phyloP scores from a whole-genome alignment of 1,140 invertebrate species.

The Aphelenchoides besseyi region DNA sequence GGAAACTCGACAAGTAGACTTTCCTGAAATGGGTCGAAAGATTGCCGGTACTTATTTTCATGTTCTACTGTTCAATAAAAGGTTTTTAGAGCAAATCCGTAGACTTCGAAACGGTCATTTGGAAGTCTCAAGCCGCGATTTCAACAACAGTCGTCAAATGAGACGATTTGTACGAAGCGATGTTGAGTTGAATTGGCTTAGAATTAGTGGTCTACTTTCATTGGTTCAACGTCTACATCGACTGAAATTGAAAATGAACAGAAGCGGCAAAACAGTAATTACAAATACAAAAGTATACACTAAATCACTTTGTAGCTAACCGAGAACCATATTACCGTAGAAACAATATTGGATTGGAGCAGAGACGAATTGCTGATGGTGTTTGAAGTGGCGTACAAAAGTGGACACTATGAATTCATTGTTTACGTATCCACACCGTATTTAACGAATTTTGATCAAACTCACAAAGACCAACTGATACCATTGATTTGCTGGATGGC shows the following conservation, averaged over 20 bases:
- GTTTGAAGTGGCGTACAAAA: not conserved
- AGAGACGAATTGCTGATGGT: not conserved
- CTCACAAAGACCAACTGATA: not conserved
- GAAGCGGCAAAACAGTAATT: not conserved
- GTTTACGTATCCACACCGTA: not conserved
- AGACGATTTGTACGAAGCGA: not conserved
- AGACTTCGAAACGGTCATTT: not conserved
- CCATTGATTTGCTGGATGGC: not conserved
- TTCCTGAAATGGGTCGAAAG: not conserved
- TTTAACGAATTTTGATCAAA: not conserved
- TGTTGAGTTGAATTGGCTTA: not conserved
- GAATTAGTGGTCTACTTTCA: not conserved
- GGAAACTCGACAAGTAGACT: not conserved
- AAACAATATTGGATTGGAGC: not conserved
- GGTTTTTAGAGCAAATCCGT: not conserved
- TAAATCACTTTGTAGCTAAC: not conserved
- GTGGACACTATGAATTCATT: slow-evolving; percentile 1
- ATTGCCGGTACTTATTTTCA: not conserved
- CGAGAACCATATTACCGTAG: not conserved
- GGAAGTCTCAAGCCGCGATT: no score
- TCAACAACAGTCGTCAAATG: not conserved
- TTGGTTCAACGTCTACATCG: not conserved
- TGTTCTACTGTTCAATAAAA: no score
- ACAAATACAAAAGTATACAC: not conserved
- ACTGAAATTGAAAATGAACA: not conserved